Percentiles rank a stretch among this genome's conserved stretches.
Evolutionary conservation across 2,888 invertebrate species (phyloP).

Genomic region (Ophion obscuratus): DNA sequence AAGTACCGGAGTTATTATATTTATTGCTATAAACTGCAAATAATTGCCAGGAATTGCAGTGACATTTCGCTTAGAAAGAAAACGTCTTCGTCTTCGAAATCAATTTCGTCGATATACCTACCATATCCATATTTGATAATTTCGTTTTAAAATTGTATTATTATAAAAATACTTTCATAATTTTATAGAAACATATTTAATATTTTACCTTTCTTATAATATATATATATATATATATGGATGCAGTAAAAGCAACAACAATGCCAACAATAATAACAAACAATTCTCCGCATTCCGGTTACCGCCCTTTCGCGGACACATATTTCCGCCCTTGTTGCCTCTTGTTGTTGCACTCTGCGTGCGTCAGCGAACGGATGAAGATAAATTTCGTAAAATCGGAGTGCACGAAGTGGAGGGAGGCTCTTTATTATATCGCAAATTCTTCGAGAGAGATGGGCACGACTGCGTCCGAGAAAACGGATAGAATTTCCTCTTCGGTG

Average conservation of each 20-base stretch:
- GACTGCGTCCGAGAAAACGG: conserved; percentile 2
- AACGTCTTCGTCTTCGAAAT: too few relatives aligned
- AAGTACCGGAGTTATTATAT: too few relatives aligned
- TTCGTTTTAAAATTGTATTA: too few relatives aligned
- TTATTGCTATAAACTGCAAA: too few relatives aligned
- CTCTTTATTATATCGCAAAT: neutral
- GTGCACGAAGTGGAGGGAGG: neutral
- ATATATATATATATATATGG: neutral
- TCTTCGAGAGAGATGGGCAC: neutral
- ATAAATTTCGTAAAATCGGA: conserved; percentile 44
- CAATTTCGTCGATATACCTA: too few relatives aligned
- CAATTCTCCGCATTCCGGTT: neutral
- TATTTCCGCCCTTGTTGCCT: conserved; percentile 28
- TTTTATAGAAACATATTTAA: too few relatives aligned
- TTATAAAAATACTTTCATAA: too few relatives aligned
- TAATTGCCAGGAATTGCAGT: too few relatives aligned
- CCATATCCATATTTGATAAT: too few relatives aligned
- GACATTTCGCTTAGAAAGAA: too few relatives aligned
- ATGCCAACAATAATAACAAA: neutral
- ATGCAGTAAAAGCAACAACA: too few relatives aligned
- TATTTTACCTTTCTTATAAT: neutral
- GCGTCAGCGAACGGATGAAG: conserved; percentile 24
- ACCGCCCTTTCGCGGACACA: neutral
- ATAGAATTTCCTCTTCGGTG: conserved; percentile 20
- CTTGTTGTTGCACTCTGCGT: neutral